Conservation (phyloP, 2,888 invertebrate species). For the Lasioglossum figueresi region DNA sequence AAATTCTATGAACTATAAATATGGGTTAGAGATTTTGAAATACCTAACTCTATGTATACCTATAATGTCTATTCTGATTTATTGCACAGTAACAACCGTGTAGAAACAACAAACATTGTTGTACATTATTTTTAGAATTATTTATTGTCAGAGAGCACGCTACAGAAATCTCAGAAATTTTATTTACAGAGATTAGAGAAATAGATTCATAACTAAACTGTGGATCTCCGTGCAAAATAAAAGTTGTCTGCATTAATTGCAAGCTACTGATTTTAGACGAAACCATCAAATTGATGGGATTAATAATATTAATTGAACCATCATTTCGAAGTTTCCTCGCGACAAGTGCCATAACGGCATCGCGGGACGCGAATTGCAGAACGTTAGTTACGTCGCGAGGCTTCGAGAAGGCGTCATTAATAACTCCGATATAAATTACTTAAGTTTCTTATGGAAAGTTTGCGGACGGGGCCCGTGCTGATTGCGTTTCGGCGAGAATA, state of each 20-base stretch:
- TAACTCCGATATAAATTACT: slow-evolving; percentile 18
- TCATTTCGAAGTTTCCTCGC: neutral
- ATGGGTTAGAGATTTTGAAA: neutral
- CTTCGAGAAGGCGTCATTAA: slow-evolving; percentile 6
- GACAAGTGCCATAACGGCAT: neutral
- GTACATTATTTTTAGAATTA: too few species aligned
- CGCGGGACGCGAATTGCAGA: neutral
- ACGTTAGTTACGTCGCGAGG: neutral
- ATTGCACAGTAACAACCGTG: too few species aligned
- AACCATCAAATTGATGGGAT: neutral
- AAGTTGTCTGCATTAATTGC: too few species aligned
- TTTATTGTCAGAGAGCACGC: too few species aligned
- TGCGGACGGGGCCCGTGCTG: neutral
- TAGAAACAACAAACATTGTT: too few species aligned
- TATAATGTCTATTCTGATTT: too few species aligned
- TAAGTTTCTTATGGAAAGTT: slow-evolving; percentile 19
- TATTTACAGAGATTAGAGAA: too few species aligned
- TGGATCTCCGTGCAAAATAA: too few species aligned
- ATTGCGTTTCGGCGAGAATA: neutral
- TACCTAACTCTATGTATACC: neutral
- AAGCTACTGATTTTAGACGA: neutral
- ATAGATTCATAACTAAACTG: too few species aligned
- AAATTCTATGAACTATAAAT: neutral
- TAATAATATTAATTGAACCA: neutral
- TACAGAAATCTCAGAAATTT: too few species aligned